Evolutionary conservation across 1,140 invertebrate genomes (phyloP).

Genomic region (Proales similis): DNA sequence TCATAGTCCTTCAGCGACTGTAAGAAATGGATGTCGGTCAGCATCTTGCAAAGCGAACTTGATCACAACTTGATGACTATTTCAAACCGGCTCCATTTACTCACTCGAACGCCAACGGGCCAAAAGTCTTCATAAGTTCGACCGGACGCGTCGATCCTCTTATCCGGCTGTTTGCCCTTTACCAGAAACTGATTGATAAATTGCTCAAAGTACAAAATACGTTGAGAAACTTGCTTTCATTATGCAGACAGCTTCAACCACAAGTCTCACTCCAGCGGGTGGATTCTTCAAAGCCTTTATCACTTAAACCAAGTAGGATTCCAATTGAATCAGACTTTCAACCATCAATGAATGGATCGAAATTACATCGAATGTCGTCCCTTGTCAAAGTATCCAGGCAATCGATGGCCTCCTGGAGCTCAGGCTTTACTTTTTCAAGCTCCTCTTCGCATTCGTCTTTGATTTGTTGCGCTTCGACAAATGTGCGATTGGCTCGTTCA

Average conservation of each 20-base stretch:
- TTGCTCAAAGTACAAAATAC: background rate
- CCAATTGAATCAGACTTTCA: conserved; percentile 38
- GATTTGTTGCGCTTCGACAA: conserved; percentile 48
- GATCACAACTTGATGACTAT: background rate
- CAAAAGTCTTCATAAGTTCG: conserved; percentile 50
- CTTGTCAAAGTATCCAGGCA: conserved; percentile 53
- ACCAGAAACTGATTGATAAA: conserved; percentile 10
- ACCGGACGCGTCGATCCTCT: conserved; percentile 46
- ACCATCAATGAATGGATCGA: background rate
- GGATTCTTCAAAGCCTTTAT: conserved; percentile 38
- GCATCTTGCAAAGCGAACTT: background rate
- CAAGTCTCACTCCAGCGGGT: conserved; percentile 50
- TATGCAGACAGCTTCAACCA: conserved; percentile 53
- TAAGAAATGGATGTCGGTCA: conserved; percentile 42
- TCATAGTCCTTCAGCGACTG: conserved; percentile 57
- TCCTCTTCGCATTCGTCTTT: conserved; percentile 54
- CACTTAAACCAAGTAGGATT: conserved; percentile 39
- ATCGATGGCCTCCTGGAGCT: conserved; percentile 49
- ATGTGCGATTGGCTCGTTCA: conserved; percentile 46
- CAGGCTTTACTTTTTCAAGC: conserved; percentile 50
- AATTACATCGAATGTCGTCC: conserved; percentile 44
- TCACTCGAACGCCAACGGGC: conserved; percentile 43
- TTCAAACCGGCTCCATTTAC: background rate
- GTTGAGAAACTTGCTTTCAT: conserved; percentile 44
- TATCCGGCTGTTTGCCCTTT: conserved; percentile 49